Percentiles rank a stretch among this genome's conserved stretches.
Evolutionary conservation across 2,888 invertebrate species (phyloP).

Genomic region (Epinotia bilunana): DNA sequence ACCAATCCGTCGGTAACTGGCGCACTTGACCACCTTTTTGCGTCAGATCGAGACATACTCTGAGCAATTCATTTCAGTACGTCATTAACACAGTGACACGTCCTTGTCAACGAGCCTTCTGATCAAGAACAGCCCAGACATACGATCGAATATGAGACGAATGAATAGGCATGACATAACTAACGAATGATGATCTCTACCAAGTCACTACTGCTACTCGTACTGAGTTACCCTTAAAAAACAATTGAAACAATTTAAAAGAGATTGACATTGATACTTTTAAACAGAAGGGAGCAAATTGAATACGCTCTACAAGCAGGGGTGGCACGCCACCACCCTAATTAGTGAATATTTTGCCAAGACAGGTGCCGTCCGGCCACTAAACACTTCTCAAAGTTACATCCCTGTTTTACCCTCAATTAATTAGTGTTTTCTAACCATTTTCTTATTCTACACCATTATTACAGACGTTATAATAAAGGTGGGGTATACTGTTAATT

Average conservation of each 20-base stretch:
- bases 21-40: slow-evolving; percentile 38
- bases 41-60: slow-evolving; percentile 21
- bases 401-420: slow-evolving; percentile 35
- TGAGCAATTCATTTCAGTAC: slow-evolving; percentile 24
- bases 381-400: slow-evolving; percentile 40
- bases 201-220: slow-evolving; percentile 10
- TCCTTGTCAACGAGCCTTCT: background rate
- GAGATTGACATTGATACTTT: slow-evolving; percentile 39
- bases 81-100: slow-evolving; percentile 19
- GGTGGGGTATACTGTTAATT: slow-evolving; percentile 32
- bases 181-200: background rate
- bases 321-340: slow-evolving; percentile 27
- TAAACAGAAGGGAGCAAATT: slow-evolving; percentile 31
- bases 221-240: slow-evolving; percentile 32
- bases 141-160: background rate
- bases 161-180: background rate
- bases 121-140: background rate
- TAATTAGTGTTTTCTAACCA: slow-evolving; percentile 36
- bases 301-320: slow-evolving; percentile 35
- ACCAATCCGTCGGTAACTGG: slow-evolving; percentile 54
- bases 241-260: slow-evolving; percentile 35
- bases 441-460: slow-evolving; percentile 38
- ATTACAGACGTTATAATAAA: slow-evolving; percentile 35
- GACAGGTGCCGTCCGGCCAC: slow-evolving; percentile 30
- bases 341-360: slow-evolving; percentile 36